Percentiles rank a stretch among this genome's conserved stretches.
These are phyloP conservation scores for Columba janthina DNA, from an alignment of 2,113 vertebrate species.

Conservation along the genomic window DNA sequence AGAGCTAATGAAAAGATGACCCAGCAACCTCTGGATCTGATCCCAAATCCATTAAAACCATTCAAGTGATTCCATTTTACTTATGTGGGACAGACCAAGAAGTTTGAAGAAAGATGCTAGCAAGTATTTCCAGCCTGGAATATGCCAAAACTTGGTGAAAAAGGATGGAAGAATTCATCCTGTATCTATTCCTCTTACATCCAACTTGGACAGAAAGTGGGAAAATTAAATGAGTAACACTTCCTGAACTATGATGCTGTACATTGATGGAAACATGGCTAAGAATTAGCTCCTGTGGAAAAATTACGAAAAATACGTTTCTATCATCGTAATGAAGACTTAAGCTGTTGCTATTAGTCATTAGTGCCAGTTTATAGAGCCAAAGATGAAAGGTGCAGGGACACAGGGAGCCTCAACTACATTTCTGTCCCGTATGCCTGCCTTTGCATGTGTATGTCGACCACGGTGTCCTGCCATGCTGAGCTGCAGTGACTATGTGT, in stretches of 20 bases:
- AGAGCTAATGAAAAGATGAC: constrained; percentile 63
- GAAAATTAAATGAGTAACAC: constrained; percentile 37
- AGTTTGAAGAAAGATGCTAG: neutral
- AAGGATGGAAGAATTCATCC: neutral
- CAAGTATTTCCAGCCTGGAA: constrained; percentile 1
- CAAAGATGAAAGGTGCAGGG: neutral
- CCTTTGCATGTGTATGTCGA: neutral
- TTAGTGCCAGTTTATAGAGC: neutral
- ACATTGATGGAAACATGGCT: neutral
- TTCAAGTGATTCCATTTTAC: constrained; percentile 12
- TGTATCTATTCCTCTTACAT: neutral
- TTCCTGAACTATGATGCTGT: neutral
- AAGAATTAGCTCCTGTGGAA: constrained; percentile 7
- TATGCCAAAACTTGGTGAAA: neutral
- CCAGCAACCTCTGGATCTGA: constrained; percentile 47
- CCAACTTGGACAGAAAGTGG: constrained; percentile 9
- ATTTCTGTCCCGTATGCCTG: accelerated
- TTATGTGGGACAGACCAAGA: constrained; percentile 22
- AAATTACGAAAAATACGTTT: neutral
- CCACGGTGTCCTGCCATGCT: accelerated
- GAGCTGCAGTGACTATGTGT: neutral
- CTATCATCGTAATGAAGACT: neutral
- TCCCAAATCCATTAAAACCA: constrained; percentile 34
- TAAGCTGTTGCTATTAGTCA: neutral
- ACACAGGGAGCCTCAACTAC: neutral